phyloP scores from a whole-genome alignment of 2,888 invertebrate genomes.

The Rhagonycha fulva region DNA sequence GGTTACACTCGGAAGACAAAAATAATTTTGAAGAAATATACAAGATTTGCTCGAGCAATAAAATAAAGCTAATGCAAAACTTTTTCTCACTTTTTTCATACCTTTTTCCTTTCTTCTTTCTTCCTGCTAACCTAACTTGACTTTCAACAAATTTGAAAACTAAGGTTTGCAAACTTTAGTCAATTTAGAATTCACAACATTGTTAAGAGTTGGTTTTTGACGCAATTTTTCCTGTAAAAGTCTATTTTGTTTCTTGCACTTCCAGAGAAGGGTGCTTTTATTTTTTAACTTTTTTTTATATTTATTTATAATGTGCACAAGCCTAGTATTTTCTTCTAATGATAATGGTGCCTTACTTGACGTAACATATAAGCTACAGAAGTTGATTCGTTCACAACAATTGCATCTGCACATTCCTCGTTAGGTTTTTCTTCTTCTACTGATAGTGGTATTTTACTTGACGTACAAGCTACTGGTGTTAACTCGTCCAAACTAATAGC shows the following conservation, averaged over 20 bases:
- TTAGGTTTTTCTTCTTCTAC: background rate
- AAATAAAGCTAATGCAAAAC: background rate
- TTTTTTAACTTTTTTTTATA: background rate
- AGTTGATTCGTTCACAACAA: background rate
- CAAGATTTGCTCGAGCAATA: background rate
- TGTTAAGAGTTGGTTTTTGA: background rate
- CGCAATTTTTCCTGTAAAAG: background rate
- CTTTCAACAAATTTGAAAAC: background rate
- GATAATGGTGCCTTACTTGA: background rate
- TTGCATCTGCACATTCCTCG: background rate
- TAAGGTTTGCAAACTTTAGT: no score
- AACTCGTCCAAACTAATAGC: no score
- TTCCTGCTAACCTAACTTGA: background rate
- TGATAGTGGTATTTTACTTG: no score
- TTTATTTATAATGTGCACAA: background rate
- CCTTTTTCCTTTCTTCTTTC: background rate
- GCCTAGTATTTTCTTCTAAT: background rate
- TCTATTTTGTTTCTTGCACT: background rate
- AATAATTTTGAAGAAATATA: background rate
- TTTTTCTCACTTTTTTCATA: background rate
- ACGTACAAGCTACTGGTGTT: no score
- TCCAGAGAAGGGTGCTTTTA: background rate
- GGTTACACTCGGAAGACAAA: background rate
- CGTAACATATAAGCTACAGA: background rate
- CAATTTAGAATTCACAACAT: background rate